Base-by-base conservation (phyloP, 2,888 invertebrate species). In the Drosophila vallismaia region DNA sequence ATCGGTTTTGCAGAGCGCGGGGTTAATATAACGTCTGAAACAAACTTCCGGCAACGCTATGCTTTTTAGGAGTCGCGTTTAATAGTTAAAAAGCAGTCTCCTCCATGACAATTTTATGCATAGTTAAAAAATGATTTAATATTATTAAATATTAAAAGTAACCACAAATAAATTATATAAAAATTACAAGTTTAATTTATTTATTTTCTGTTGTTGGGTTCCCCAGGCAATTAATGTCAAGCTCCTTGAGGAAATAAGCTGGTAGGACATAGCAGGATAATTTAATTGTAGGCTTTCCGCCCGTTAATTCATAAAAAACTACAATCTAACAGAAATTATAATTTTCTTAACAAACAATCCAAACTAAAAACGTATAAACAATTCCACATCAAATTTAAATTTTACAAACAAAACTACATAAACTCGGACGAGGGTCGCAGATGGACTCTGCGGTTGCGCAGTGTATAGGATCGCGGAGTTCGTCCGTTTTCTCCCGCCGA, bases 401-500 rank as follows among this genome's bases (percentile, higher is more conserved):
- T 40, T 40, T 19, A 24, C 49, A 70, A 54, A 40, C 44, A 49
- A 50, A 9, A 42, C 50, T 53, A 72, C 72, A 73, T 71, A 46
- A 73, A 73, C 36, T 73, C 72, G 0, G 49, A 53, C 0, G 72
- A 72, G 10, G 71, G 75, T 33, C 85, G 62, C 1, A 82, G 57
- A 28, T 56, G 48, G 3, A 82, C 56, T 24, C 24, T 48, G 0
- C 82, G 79, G 63, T 66, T 82, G 9, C 82, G 77, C 28, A 82
- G 51, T 0, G 26, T 9, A 54, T 79, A 84, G 0, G 63, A 57
- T 1, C 82, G 74, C 0, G 72, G 56, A 0, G 42, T 29, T 26
- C 38, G 24, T 0, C 12, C 46, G 19, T 8, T 12, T 3, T 38
- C 33, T 42, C 42, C 42, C 19, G 1, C 51, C 2, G 28, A n/a